Evolutionary conservation across 1,140 invertebrate species (phyloP).

Genomic region (Tetragonula clypearis): DNA sequence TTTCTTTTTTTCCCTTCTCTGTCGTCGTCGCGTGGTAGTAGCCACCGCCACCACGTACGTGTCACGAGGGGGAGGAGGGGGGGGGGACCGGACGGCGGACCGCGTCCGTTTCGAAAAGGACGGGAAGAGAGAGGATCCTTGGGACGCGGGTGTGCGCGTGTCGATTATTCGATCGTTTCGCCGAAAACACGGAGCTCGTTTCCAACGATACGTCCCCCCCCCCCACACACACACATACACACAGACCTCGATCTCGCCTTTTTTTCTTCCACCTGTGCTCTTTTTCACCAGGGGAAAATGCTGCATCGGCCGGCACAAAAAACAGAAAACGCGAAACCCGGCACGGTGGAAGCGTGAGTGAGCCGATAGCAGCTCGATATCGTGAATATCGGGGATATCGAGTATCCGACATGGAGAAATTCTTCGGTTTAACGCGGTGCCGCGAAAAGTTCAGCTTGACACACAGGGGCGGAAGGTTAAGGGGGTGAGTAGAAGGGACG

Average conservation of each 20-base stretch:
- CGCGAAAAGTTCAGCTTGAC: slow-evolving; percentile 65
- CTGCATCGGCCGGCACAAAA: slow-evolving; percentile 37
- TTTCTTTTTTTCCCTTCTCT: neutral
- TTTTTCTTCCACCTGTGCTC: neutral
- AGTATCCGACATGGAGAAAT: slow-evolving; percentile 58
- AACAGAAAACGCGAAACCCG: slow-evolving; percentile 32
- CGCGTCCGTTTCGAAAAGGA: neutral
- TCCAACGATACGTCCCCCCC: neutral
- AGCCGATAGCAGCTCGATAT: slow-evolving; percentile 50
- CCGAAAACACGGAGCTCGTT: slow-evolving; percentile 13
- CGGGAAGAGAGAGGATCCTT: too few species aligned
- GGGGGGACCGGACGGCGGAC: neutral
- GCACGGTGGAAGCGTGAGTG: slow-evolving; percentile 14
- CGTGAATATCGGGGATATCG: slow-evolving; percentile 63
- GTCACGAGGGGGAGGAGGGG: too few species aligned
- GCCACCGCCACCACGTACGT: too few species aligned
- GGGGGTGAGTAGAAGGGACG: slow-evolving; percentile 67
- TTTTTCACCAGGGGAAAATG: slow-evolving; percentile 23
- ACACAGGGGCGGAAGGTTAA: slow-evolving; percentile 57
- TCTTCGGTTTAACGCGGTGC: slow-evolving; percentile 55
- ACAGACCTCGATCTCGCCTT: neutral
- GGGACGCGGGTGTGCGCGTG: neutral
- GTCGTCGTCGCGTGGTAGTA: neutral
- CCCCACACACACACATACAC: too few species aligned
- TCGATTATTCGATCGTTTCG: slow-evolving; percentile 23